Conservation (phyloP, 2,113 vertebrate species). For the Protobothrops flavoviridis region DNA sequence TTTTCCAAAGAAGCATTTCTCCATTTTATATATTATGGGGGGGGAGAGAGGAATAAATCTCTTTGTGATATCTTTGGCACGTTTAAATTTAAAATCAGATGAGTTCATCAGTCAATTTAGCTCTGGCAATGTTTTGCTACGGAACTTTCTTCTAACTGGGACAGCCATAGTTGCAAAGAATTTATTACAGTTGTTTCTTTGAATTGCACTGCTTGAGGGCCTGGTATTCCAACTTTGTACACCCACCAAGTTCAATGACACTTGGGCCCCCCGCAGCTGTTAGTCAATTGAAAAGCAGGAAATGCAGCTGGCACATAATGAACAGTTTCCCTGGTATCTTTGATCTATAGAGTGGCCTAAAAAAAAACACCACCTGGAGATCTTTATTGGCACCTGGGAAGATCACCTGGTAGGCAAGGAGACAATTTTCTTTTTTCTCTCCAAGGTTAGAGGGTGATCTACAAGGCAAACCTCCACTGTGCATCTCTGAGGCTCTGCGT, state of each 20-base stretch:
- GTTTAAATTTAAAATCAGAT: neutral
- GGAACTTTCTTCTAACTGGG: no score
- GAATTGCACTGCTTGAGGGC: neutral
- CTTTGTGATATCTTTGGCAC: constrained; percentile 10
- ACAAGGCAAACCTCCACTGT: neutral
- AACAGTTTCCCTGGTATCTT: neutral
- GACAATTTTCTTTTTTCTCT: neutral
- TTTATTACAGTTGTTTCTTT: neutral
- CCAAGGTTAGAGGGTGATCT: neutral
- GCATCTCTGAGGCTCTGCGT: neutral
- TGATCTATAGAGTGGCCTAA: neutral
- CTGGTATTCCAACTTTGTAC: neutral
- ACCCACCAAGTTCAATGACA: neutral
- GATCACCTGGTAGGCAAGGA: neutral
- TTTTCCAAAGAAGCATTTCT: neutral
- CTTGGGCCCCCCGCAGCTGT: neutral
- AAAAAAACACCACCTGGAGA: neutral
- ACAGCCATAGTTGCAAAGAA: neutral
- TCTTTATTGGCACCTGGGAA: neutral
- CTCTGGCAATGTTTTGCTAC: neutral
- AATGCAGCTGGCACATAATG: neutral
- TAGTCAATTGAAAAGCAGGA: neutral
- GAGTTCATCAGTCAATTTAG: neutral
- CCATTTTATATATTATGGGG: neutral
- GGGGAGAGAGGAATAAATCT: neutral